Base-by-base conservation (phyloP, 2,113 vertebrate species). In the Acanthisitta chloris region DNA sequence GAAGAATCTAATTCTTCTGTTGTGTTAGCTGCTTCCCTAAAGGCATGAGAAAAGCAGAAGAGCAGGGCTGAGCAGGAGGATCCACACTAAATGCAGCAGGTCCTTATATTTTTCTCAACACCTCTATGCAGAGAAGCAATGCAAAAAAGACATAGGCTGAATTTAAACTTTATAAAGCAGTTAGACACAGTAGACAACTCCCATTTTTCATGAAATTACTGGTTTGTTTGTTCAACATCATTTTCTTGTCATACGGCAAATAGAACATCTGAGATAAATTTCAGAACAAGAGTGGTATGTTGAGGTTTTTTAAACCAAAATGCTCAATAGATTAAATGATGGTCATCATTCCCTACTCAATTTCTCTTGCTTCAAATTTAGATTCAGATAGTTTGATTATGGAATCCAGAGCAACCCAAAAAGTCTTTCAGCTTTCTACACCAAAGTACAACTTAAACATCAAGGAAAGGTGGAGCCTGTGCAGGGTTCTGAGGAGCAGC, bases 31-130 rank as follows among this genome's bases (percentile, higher is more conserved):
- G 71, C 55, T 84, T 78, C 46, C 17, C 43, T 58, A 62, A 54
- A 42, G 17, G 26, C 25, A 54, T 46, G 26, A 42, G 36, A 25
- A 13, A 43, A 65, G 8, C 1, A 52, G 48, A 55, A 72, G 55
- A 9, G 10, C 55, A 59, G 45, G 18, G 54, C 25, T 57, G 31
- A 33, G 52, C 19, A 51, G 45, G n/a, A 52, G 55, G 16, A 14
- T 38, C 28, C 52, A 43, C 28, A 1, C 1, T 31, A 31, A 4
- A 6, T 4, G 9, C 57, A 36, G 57, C 13, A 66, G 9, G 17
- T 11, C 1, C 0, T 8, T 19, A 0, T 29, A 4, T 29, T 57
- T 42, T 38, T 15, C 66, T 66, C 13, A 46, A 23, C 19, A n/a
- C 8, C 34, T 88, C 52, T 51, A 8, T 4, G 25, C 2, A 57